These are phyloP conservation scores for Neuroterus valhalla DNA, from an alignment of 1,140 invertebrate species.

Conservation along the genomic window DNA sequence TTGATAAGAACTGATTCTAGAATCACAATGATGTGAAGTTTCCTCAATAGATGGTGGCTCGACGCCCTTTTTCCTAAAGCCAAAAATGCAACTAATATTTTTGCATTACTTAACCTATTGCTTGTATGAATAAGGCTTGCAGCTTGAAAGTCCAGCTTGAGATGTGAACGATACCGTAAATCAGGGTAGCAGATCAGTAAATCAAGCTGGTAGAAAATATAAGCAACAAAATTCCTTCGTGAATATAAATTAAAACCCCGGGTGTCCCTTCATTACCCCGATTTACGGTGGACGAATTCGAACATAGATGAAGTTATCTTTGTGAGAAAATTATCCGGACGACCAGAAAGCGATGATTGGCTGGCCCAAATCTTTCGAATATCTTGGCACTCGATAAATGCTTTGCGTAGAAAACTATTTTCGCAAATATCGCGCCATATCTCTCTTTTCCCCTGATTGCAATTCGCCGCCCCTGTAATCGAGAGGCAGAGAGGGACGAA, in stretches of 20 bases:
- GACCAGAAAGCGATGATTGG: slow-evolving; percentile 24
- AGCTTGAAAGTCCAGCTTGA: too few species aligned
- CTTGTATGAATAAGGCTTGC: background rate
- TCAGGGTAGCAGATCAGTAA: too few species aligned
- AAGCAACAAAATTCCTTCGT: too few species aligned
- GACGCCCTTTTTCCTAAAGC: background rate
- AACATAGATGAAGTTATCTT: slow-evolving; percentile 12
- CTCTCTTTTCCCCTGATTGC: slow-evolving; percentile 52
- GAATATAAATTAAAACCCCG: too few species aligned
- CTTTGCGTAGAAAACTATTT: slow-evolving; percentile 64
- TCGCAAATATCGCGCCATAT: slow-evolving; percentile 65
- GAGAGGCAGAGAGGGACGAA: slow-evolving; percentile 54
- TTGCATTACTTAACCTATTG: background rate
- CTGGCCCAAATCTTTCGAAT: slow-evolving; percentile 38
- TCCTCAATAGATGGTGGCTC: background rate
- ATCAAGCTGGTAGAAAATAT: too few species aligned
- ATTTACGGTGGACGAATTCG: background rate
- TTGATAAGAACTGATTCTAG: background rate
- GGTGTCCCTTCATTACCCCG: background rate
- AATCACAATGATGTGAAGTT: background rate
- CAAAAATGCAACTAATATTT: background rate
- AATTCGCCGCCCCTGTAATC: slow-evolving; percentile 49
- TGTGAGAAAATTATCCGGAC: slow-evolving; percentile 12
- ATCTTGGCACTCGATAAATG: slow-evolving; percentile 67
- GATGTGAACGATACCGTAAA: too few species aligned